Evolutionary conservation across 2,113 vertebrate species (phyloP), one percentile per base, ranked within the genome.

Genomic region (Ceyx margarethae): DNA sequence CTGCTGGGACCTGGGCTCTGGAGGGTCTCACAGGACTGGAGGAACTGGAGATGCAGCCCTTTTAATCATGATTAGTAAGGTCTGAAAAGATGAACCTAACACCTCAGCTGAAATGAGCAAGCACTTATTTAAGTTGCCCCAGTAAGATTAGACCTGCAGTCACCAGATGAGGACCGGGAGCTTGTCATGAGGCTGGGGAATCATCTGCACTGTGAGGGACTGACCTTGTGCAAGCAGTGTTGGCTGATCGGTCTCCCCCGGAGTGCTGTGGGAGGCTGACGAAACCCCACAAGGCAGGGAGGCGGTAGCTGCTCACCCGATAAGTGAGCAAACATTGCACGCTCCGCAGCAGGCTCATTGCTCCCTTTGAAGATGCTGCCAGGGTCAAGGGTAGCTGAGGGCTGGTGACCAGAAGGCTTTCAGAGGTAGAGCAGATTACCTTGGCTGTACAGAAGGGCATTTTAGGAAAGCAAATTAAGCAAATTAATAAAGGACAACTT

Each of bases 361-460:
- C n/a, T 95, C 61, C 78, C 96, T 97, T 96, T 97, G 96, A 96
- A 96, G 95, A 87, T 90, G 91, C 91, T 95, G 93, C 95, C 94
- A 93, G 94, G 93, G 94, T 93, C 94, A 81, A 93, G 91, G 95
- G 80, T 93, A 85, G 87, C 81, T 0, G 3, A 12, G 51, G 74
- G 87, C 74, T 85, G 80, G 87, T 90, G 96, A 87, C 68, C 85
- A 54, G 66, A 61, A 74, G 57, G 57, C 68, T 93, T 81, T 64
- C 4, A 6, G 67, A 62, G 58, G 42, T 75, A 35, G 79, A 61
- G 50, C 65, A 20, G 48, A 42, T 91, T 79, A 89, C 94, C 94
- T 93, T 87, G 22, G 40, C 60, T 65, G 88, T 35, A 26, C 40
- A 33, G 45, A 79, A 87, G 57, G 51, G 74, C 68, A 28, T 20